Evolutionary conservation across 2,113 vertebrate species (phyloP), one percentile per base, ranked within the genome.

Genomic region (Picathartes gymnocephalus): DNA sequence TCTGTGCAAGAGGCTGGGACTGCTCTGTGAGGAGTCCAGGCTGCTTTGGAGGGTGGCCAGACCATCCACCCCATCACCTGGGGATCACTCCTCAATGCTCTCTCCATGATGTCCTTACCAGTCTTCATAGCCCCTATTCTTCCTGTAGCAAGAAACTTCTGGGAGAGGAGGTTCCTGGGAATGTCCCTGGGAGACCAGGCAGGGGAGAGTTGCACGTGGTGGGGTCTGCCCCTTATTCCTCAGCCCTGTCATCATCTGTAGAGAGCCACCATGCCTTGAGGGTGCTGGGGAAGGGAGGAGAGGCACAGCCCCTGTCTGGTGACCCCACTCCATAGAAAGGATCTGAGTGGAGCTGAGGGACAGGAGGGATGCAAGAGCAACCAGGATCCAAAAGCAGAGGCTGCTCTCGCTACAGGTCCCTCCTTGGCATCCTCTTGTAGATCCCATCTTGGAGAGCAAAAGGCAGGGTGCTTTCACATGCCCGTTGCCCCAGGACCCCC

Each of bases 1-100:
- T 5, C 47, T 0, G 0, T 3, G 1, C 4, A 1, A 37, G 31
- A 24, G 39, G 17, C 73, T 74, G 66, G 51, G 47, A 71, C 77
- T 84, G 50, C 56, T 88, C 28, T 61, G 33, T 3, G 3, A 65
- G 30, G 51, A 61, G 23, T 18, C 51, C 3, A 0, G 45, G 61
- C 70, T 51, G n/a, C 54, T 57, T 71, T 20, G 45, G 8, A 10
- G 22, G 28, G 20, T 83, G 58, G 42, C 50, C 79, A 53, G 58
- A 50, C 31, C n/a, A 17, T 56, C 40, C 56, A 62, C 17, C 14
- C 24, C 44, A 15, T 44, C 68, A 65, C 72, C 47, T 73, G 35
- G 18, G 21, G 18, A n/a, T 30, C 5, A 6, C 13, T 77, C 8
- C 35, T 79, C 19, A 8, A 2, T 69, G 61, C 33, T 87, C 33